Percentiles rank a stretch among this genome's conserved stretches.
These are phyloP conservation scores for Pocillopora verrucosa DNA, from an alignment of 64 coral and sea anemone species.

Conservation along the genomic window DNA sequence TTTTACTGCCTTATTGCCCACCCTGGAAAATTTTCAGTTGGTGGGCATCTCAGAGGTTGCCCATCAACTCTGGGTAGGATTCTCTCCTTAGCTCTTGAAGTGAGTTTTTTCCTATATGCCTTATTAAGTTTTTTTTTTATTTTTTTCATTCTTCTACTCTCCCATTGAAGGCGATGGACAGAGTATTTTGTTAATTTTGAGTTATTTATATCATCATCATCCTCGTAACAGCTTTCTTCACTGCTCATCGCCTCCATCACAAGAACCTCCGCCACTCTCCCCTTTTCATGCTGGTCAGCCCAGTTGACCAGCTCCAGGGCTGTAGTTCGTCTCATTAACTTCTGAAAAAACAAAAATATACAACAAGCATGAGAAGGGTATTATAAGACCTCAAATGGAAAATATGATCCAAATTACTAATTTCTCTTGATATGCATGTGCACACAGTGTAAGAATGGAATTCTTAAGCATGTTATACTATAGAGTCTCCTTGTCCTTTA, in stretches of 20 bases:
- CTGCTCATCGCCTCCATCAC: conserved; percentile 63
- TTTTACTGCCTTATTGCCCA: too few species aligned
- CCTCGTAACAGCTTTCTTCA: too few species aligned
- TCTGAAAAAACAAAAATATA: too few species aligned
- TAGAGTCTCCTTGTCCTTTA: too few species aligned
- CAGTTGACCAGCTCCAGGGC: neutral
- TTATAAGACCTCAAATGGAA: too few species aligned
- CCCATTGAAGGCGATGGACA: conserved; percentile 46
- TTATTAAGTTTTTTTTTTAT: conserved; percentile 62
- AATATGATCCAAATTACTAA: too few species aligned
- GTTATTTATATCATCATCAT: conserved; percentile 28
- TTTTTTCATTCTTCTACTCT: conserved; percentile 51
- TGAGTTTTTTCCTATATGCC: conserved; percentile 28
- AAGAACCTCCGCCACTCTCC: conserved; percentile 21
- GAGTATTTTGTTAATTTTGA: conserved; percentile 31
- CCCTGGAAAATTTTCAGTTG: too few species aligned
- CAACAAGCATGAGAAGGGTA: too few species aligned
- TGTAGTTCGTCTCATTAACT: too few species aligned
- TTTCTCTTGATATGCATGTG: too few species aligned
- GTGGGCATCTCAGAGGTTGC: neutral
- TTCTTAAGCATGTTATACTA: too few species aligned
- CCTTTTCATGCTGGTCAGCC: conserved; percentile 8
- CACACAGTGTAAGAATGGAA: too few species aligned
- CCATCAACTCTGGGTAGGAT: neutral
- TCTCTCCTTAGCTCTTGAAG: conserved; percentile 59